Conservation (phyloP, 2,888 invertebrate genomes). For the Andricus curvator region DNA sequence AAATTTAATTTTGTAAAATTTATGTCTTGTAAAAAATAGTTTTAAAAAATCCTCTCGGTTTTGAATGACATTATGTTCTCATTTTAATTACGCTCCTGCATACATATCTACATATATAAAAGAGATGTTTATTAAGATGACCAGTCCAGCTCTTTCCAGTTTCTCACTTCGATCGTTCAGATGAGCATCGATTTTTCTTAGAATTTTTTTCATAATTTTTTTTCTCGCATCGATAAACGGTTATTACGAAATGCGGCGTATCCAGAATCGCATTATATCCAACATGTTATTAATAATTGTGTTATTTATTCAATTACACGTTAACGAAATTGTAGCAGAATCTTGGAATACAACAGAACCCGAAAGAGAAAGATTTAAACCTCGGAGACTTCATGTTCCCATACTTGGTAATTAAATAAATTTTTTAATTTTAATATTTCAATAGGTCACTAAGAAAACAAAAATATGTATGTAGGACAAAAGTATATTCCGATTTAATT, state of each 20-base stretch:
- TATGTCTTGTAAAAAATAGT: no score
- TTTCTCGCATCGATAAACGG: conserved; percentile 9
- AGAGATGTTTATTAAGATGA: conserved; percentile 6
- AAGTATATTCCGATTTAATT: no score
- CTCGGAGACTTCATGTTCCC: no score
- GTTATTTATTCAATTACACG: conserved; percentile 2
- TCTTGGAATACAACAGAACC: not conserved
- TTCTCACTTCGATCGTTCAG: conserved; percentile 12
- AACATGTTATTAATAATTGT: conserved; percentile 12
- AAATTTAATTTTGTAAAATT: no score
- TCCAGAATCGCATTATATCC: not conserved
- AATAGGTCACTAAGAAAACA: no score
- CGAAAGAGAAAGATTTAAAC: no score
- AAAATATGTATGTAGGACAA: no score
- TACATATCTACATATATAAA: not conserved
- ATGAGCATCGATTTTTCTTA: conserved; percentile 2
- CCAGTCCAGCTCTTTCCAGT: conserved; percentile 13
- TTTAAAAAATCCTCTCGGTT: not conserved
- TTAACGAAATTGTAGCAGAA: not conserved
- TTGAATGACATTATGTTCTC: not conserved
- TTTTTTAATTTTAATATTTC: no score
- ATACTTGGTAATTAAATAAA: no score
- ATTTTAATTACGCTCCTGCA: conserved; percentile 26
- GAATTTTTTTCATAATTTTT: not conserved
- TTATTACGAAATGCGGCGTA: conserved; percentile 9